Evolutionary conservation across 2,113 vertebrate genomes (phyloP).

Genomic region (Gavialis gangeticus): DNA sequence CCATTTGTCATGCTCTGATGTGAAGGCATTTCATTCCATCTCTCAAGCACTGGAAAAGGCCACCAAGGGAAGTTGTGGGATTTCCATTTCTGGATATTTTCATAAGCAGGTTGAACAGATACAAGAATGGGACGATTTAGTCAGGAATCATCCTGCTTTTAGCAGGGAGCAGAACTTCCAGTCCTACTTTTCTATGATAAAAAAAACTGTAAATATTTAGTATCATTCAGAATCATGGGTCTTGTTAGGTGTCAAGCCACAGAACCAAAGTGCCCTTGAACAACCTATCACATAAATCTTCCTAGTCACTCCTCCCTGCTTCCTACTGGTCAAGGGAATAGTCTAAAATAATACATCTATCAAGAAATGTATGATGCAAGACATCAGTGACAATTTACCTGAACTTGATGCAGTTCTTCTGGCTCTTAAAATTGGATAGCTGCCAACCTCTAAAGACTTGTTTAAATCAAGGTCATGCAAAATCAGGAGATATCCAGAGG

Average conservation of each 20-base stretch:
- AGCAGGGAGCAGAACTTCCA: too few species aligned
- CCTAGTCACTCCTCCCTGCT: neutral
- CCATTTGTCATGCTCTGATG: too few species aligned
- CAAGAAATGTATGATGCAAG: neutral
- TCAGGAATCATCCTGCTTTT: too few species aligned
- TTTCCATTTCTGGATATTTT: too few species aligned
- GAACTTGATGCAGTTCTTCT: conserved; percentile 91
- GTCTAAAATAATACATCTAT: neutral
- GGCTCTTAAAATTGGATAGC: conserved; percentile 94
- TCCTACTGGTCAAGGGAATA: neutral
- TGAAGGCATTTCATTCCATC: too few species aligned
- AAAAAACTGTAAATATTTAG: neutral
- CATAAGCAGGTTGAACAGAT: too few species aligned
- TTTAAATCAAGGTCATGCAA: conserved; percentile 97
- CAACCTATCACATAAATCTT: accelerated
- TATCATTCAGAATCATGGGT: neutral
- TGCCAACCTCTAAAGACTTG: conserved; percentile 97
- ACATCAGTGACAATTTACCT: conserved; percentile 76
- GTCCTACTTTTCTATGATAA: too few species aligned
- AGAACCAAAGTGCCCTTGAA: neutral
- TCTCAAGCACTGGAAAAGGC: too few species aligned
- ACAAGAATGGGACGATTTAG: too few species aligned
- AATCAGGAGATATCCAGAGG: conserved; percentile 97
- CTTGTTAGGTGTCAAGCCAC: neutral
- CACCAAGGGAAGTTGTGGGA: too few species aligned